These are phyloP conservation scores for Dendrolimus pini DNA, from an alignment of 2,888 invertebrate genomes.

Conservation along the genomic window DNA sequence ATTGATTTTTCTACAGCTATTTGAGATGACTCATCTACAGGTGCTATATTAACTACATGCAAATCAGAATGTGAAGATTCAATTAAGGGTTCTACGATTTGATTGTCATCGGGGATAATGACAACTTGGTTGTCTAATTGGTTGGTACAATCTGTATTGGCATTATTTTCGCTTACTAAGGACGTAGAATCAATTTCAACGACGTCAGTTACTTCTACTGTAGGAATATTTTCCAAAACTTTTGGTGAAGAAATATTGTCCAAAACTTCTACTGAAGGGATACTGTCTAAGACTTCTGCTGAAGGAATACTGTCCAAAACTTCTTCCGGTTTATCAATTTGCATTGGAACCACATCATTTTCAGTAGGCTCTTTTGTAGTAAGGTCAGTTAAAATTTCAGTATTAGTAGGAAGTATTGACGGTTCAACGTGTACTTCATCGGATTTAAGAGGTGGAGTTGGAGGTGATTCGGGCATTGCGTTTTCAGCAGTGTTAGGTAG, in stretches of 20 bases:
- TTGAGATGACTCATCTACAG: neutral
- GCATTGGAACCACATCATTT: neutral
- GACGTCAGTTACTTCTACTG: neutral
- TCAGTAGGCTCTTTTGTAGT: slow-evolving; percentile 7
- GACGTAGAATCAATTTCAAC: neutral
- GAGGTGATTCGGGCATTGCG: slow-evolving; percentile 37
- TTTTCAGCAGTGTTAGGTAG: slow-evolving; percentile 58
- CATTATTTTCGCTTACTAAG: neutral
- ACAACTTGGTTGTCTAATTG: neutral
- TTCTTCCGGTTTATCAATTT: slow-evolving; percentile 1
- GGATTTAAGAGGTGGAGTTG: slow-evolving; percentile 36
- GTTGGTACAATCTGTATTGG: too few relatives aligned
- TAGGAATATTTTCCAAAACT: slow-evolving; percentile 2
- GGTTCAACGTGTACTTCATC: slow-evolving; percentile 27
- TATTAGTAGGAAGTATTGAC: slow-evolving; percentile 8
- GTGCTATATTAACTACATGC: neutral
- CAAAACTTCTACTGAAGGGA: neutral
- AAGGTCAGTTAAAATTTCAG: slow-evolving; percentile 16
- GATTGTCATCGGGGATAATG: neutral
- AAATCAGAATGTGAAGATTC: neutral
- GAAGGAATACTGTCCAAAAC: neutral
- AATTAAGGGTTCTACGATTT: neutral
- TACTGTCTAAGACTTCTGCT: neutral
- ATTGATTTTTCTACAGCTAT: neutral
- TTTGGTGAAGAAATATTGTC: neutral